phyloP scores from a whole-genome alignment of 2,888 invertebrate genomes.

The Eumerus sabulonum region DNA sequence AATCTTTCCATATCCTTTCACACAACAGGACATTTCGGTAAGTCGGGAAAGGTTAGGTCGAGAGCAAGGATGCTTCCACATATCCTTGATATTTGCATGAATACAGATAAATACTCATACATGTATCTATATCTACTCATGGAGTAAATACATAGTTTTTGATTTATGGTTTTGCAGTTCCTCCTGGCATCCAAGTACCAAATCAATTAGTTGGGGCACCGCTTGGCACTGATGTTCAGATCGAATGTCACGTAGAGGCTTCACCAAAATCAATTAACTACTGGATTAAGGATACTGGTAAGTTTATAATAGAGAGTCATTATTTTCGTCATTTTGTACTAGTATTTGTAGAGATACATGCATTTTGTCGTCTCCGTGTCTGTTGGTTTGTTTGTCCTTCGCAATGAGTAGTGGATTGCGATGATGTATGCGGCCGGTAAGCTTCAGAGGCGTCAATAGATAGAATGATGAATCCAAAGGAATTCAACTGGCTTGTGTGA shows the following conservation, averaged over 20 bases:
- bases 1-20: constrained; percentile 56
- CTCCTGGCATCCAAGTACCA: constrained; percentile 94
- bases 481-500: constrained; percentile 43
- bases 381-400: too few species aligned
- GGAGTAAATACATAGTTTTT: constrained; percentile 57
- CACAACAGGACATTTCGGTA: constrained; percentile 5
- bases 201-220: constrained; percentile 95
- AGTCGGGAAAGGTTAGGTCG: not conserved
- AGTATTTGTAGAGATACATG: constrained; percentile 53
- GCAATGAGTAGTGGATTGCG: too few species aligned
- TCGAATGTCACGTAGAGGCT: constrained; percentile 94
- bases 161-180: constrained; percentile 82
- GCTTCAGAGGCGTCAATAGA: constrained; percentile 59
- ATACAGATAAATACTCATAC: constrained; percentile 23
- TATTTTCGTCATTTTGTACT: constrained; percentile 63
- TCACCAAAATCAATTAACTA: constrained; percentile 94
- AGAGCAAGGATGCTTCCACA: not conserved
- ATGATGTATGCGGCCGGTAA: too few species aligned
- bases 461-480: constrained; percentile 59
- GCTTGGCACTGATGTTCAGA: constrained; percentile 89
- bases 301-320: constrained; percentile 76
- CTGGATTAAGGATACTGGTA: constrained; percentile 92
- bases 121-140: too few species aligned
- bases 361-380: constrained; percentile 5
- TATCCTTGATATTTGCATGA: constrained; percentile 24